A percentile compares a stretch with the other conserved stretches of the same genome.
Conservation (phyloP, 2,888 invertebrate genomes). For the Cantharis flavilabris region DNA sequence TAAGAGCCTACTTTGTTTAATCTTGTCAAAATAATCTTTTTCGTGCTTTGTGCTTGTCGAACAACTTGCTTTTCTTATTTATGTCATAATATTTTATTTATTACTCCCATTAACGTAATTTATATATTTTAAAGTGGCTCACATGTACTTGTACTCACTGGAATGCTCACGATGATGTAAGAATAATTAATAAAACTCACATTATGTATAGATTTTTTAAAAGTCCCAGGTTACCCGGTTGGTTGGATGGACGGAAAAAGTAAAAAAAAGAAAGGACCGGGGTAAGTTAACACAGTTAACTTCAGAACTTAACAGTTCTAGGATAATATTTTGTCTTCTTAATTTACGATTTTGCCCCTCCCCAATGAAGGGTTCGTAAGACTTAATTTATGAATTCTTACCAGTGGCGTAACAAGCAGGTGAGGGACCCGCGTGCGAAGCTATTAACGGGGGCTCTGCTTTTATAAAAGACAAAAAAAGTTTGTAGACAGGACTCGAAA, state of each 20-base stretch:
- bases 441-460: too few relatives aligned
- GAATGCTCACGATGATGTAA: not conserved
- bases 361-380: too few relatives aligned
- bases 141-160: not conserved
- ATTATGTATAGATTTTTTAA: not conserved
- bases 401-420: too few relatives aligned
- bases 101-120: not conserved
- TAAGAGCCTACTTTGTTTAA: not conserved
- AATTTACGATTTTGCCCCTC: too few relatives aligned
- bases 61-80: not conserved
- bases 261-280: too few relatives aligned
- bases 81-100: not conserved
- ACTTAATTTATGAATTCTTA: too few relatives aligned
- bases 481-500: too few relatives aligned
- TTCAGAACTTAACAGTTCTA: too few relatives aligned
- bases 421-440: too few relatives aligned
- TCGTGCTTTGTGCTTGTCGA: not conserved
- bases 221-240: not conserved
- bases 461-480: too few relatives aligned
- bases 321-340: too few relatives aligned
- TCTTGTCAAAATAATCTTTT: not conserved
- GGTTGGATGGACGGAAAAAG: not conserved
- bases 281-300: too few relatives aligned
- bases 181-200: not conserved
- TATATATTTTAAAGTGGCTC: not conserved